Conservation (phyloP, 2,797 vertebrate genomes). For the Antennarius maculatus region DNA sequence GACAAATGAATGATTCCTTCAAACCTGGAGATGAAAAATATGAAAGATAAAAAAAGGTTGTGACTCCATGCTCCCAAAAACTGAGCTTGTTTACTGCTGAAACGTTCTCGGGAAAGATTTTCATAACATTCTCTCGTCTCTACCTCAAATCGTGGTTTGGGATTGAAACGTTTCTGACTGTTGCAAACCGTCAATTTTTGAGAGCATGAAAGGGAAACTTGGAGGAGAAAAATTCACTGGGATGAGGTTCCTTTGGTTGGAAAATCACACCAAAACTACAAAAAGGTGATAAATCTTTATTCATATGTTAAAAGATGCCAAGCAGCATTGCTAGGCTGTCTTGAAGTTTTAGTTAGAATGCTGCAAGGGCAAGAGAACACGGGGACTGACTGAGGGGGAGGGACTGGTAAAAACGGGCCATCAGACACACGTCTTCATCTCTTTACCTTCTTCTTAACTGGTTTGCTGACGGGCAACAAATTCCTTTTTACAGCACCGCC, state of each 20-base stretch:
- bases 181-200: conserved; percentile 18
- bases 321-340: too few relatives aligned
- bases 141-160: too few relatives aligned
- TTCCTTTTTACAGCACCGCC: conserved; percentile 61
- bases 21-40: not conserved
- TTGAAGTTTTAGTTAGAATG: not conserved
- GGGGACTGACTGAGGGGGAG: not conserved
- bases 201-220: conserved; percentile 27
- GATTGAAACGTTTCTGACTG: too few relatives aligned
- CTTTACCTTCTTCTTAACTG: conserved; percentile 76
- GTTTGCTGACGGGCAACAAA: conserved; percentile 68
- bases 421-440: not conserved
- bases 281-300: too few relatives aligned
- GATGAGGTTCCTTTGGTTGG: conserved; percentile 25
- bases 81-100: not conserved
- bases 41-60: not conserved
- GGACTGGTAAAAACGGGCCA: not conserved
- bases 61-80: conserved; percentile 35
- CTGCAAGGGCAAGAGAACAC: not conserved
- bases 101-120: too few relatives aligned
- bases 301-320: too few relatives aligned
- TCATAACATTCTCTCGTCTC: too few relatives aligned
- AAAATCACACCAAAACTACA: not conserved
- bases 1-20: not conserved
- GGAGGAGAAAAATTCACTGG: conserved; percentile 14